A percentile compares a stretch with the other conserved stretches of the same genome.
Evolutionary conservation across 2,113 vertebrate species (phyloP).

Genomic region (Misgurnus mizolepis): DNA sequence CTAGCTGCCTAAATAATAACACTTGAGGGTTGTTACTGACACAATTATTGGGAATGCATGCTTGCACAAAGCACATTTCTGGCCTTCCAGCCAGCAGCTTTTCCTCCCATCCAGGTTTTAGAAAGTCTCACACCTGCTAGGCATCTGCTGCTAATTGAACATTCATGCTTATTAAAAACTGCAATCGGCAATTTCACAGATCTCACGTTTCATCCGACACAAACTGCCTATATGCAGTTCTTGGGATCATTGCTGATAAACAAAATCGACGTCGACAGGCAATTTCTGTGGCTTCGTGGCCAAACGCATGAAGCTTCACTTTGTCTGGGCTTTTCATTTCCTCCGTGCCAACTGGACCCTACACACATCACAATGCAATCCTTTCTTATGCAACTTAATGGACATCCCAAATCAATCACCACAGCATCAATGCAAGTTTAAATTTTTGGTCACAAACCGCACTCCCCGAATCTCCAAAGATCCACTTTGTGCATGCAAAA

Average conservation of each 20-base stretch:
- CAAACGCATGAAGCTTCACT: background rate
- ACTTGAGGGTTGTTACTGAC: background rate
- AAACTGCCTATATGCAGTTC: conserved; percentile 4
- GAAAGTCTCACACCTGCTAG: background rate
- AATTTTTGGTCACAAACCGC: background rate
- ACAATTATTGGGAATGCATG: background rate
- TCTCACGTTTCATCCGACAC: background rate
- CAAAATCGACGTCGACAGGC: background rate
- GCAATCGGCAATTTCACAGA: background rate
- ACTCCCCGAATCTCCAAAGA: conserved; percentile 21
- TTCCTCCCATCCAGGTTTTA: background rate
- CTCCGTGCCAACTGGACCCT: conserved; percentile 36
- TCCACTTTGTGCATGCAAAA: conserved; percentile 67
- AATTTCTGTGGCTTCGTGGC: conserved; percentile 20
- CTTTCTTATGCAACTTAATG: conserved; percentile 72
- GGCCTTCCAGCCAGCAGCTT: background rate
- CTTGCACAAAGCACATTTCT: background rate
- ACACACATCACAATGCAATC: conserved; percentile 67
- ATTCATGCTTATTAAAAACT: background rate
- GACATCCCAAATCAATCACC: conserved; percentile 52
- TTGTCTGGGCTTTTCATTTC: conserved; percentile 7
- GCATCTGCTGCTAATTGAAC: background rate
- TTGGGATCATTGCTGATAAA: background rate
- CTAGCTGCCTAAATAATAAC: too few relatives aligned
- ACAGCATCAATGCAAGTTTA: conserved; percentile 42